Evolutionary conservation across 1,140 invertebrate species (phyloP).

Genomic region (Drosophila eugracilis): DNA sequence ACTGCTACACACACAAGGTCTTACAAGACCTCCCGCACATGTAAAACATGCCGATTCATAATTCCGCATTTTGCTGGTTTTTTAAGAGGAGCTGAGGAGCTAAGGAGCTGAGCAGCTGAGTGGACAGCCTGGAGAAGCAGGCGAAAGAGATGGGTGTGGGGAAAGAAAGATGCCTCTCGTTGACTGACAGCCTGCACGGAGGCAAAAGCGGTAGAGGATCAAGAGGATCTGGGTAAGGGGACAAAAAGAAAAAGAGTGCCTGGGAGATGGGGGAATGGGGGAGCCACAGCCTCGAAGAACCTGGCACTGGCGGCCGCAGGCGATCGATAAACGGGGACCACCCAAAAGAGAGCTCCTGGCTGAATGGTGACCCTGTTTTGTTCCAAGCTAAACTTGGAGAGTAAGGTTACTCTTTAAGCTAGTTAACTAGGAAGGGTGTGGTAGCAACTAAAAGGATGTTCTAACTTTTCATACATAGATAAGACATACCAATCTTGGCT

Average conservation of each 20-base stretch:
- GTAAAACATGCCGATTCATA: conserved; percentile 84
- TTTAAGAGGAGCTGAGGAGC: conserved; percentile 68
- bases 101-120: too few relatives aligned
- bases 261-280: too few relatives aligned
- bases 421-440: too few relatives aligned
- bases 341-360: conserved; percentile 16
- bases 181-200: conserved; percentile 62
- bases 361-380: background rate
- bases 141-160: conserved; percentile 20
- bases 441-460: too few relatives aligned
- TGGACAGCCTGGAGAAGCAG: conserved; percentile 19
- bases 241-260: conserved; percentile 19
- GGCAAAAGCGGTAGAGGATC: background rate
- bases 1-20: background rate
- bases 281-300: background rate
- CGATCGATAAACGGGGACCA: conserved; percentile 30
- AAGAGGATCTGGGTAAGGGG: conserved; percentile 1
- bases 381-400: too few relatives aligned
- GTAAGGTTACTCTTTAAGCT: too few relatives aligned
- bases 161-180: conserved; percentile 11
- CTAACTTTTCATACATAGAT: background rate
- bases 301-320: too few relatives aligned
- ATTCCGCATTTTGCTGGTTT: conserved; percentile 73
- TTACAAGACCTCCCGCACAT: conserved; percentile 84
- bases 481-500: background rate